Evolutionary conservation across 2,797 vertebrate species (phyloP).

Genomic region (Galaxias olidus): DNA sequence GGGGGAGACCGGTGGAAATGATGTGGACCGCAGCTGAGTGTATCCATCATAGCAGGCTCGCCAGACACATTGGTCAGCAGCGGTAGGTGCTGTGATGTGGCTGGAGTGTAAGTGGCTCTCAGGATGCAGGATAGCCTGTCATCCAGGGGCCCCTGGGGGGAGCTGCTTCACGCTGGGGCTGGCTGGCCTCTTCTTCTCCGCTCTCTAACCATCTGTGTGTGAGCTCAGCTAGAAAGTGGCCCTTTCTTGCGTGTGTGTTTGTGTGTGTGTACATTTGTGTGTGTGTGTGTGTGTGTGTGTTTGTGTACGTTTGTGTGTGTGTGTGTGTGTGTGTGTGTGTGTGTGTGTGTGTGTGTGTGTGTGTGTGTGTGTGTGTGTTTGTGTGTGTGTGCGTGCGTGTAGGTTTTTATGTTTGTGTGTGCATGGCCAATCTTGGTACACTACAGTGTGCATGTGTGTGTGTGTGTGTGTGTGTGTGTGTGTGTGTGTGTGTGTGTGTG

Average conservation of each 20-base stretch:
- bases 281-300: neutral
- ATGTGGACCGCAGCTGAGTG: slow-evolving; percentile 55
- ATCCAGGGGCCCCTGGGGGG: slow-evolving; percentile 60
- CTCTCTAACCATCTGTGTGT: neutral
- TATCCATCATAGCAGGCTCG: slow-evolving; percentile 62
- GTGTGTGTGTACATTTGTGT: neutral
- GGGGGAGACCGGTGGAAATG: slow-evolving; percentile 42
- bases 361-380: neutral
- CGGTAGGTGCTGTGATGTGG: slow-evolving; percentile 70
- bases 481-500: neutral
- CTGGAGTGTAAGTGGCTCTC: slow-evolving; percentile 72
- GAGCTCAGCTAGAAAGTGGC: too few relatives aligned
- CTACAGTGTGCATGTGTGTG: neutral
- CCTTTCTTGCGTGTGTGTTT: neutral
- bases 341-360: neutral
- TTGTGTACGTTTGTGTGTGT: neutral
- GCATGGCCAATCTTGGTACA: neutral
- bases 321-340: slow-evolving; percentile 2
- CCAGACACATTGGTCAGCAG: slow-evolving; percentile 63
- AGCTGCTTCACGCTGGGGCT: slow-evolving; percentile 59
- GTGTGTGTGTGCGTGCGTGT: neutral
- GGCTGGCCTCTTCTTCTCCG: slow-evolving; percentile 52
- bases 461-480: slow-evolving; percentile 1
- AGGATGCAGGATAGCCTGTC: slow-evolving; percentile 73
- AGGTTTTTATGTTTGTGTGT: neutral